Percentiles rank a stretch among this genome's conserved stretches.
Evolutionary conservation across 2,888 invertebrate genomes (phyloP).

Genomic region (Tenthredo livida): DNA sequence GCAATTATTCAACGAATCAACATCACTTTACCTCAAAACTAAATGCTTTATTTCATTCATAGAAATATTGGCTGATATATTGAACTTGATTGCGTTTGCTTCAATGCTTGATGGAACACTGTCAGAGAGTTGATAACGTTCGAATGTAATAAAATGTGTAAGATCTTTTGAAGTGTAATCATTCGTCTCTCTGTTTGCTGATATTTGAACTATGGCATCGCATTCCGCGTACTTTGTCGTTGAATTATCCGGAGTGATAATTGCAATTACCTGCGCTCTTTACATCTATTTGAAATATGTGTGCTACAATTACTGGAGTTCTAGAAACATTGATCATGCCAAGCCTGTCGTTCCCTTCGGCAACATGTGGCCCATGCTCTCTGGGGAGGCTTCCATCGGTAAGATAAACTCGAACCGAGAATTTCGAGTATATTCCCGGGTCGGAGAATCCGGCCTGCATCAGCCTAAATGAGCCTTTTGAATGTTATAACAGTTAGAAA

Average conservation of each 20-base stretch:
- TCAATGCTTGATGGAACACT: neutral
- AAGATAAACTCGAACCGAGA: neutral
- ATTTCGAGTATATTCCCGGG: neutral
- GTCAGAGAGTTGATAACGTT: neutral
- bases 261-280: neutral
- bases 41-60: neutral
- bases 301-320: slow-evolving; percentile 6
- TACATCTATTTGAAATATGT: slow-evolving; percentile 18
- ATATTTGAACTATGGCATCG: neutral
- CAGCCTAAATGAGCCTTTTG: too few species aligned
- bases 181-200: neutral
- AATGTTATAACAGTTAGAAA: too few species aligned
- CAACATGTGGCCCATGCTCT: neutral
- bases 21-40: neutral
- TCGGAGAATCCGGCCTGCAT: too few species aligned
- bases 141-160: too few species aligned
- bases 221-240: neutral
- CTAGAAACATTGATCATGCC: neutral
- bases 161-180: neutral
- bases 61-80: neutral
- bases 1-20: neutral
- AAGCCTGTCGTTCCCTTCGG: slow-evolving; percentile 33
- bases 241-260: neutral
- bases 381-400: neutral
- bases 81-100: neutral